A percentile compares a stretch with the other conserved stretches of the same genome.
Evolutionary conservation across 1,140 invertebrate genomes (phyloP).

Genomic region (Choristoneura fumiferana): DNA sequence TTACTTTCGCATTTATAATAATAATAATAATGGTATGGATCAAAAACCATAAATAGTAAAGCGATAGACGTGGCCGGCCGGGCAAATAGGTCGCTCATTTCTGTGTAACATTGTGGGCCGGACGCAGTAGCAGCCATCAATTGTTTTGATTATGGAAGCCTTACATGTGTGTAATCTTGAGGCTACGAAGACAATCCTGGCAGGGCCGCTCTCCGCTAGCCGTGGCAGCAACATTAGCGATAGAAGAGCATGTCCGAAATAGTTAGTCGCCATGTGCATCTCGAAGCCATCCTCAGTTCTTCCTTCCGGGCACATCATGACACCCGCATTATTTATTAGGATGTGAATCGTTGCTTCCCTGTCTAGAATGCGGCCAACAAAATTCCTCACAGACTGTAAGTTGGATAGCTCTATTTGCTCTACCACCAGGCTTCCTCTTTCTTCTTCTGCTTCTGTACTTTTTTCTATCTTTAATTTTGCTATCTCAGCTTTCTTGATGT

Average conservation of each 20-base stretch:
- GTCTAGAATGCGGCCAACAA: conserved; percentile 69
- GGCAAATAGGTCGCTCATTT: too few relatives aligned
- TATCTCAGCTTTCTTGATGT: conserved; percentile 84
- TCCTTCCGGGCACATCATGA: conserved; percentile 75
- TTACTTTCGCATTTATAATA: too few relatives aligned
- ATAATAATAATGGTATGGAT: too few relatives aligned
- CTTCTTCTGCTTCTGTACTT: conserved; percentile 41
- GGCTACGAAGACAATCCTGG: conserved; percentile 84
- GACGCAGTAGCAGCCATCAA: too few relatives aligned
- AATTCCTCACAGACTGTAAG: conserved; percentile 84
- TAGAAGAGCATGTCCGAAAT: conserved; percentile 85
- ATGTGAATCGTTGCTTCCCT: conserved; percentile 79
- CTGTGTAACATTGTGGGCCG: conserved; percentile 9
- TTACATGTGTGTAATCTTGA: conserved; percentile 78
- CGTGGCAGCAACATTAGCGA: conserved; percentile 82
- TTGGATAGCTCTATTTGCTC: conserved; percentile 87
- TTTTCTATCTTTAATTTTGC: conserved; percentile 70
- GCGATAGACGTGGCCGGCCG: too few relatives aligned
- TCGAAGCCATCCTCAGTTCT: conserved; percentile 83
- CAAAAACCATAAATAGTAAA: too few relatives aligned
- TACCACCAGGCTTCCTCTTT: conserved; percentile 78
- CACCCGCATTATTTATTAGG: conserved; percentile 86
- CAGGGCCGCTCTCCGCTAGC: conserved; percentile 73
- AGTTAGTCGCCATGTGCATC: conserved; percentile 82
- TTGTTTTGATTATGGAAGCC: conserved; percentile 15